Conservation (phyloP, 1,140 invertebrate species). For the Drosophila persimilis region DNA sequence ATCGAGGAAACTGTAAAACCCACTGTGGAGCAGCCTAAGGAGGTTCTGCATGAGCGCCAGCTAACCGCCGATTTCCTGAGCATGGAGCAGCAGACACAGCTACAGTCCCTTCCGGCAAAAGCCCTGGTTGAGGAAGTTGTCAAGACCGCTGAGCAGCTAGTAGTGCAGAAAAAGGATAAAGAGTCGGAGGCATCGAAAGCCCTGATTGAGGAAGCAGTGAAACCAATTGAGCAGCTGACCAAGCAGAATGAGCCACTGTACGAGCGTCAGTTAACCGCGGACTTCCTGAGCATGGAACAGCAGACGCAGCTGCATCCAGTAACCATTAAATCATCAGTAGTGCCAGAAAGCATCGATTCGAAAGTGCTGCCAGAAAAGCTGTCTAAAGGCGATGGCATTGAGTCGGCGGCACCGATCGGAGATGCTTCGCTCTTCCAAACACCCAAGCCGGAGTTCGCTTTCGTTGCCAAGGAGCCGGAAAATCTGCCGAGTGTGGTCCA, state of each 20-base stretch:
- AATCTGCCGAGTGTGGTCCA: constrained; percentile 16
- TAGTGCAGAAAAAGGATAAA: neutral
- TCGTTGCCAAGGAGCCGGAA: constrained; percentile 55
- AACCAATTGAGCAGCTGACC: constrained; percentile 21
- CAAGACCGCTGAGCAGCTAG: constrained; percentile 23
- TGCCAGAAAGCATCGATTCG: constrained; percentile 3
- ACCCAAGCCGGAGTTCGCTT: constrained; percentile 60
- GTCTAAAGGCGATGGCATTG: constrained; percentile 61
- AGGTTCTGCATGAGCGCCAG: constrained; percentile 42
- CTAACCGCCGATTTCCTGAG: constrained; percentile 69
- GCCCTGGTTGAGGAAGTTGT: constrained; percentile 26
- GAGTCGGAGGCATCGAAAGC: too few species aligned
- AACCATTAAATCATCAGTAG: neutral
- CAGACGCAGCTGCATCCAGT: constrained; percentile 52
- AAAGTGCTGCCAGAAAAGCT: constrained; percentile 14
- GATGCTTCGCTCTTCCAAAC: constrained; percentile 48
- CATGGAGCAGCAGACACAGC: constrained; percentile 68
- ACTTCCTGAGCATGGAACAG: constrained; percentile 69
- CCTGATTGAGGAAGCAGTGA: neutral
- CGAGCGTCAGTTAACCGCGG: constrained; percentile 63
- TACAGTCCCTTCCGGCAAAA: constrained; percentile 45
- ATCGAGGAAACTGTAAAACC: constrained; percentile 13
- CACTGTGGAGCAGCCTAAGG: constrained; percentile 22
- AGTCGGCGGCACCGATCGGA: constrained; percentile 67
- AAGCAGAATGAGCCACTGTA: constrained; percentile 23